These are phyloP conservation scores for Amblyraja radiata DNA, from an alignment of 2,797 vertebrate species.

Conservation along the genomic window DNA sequence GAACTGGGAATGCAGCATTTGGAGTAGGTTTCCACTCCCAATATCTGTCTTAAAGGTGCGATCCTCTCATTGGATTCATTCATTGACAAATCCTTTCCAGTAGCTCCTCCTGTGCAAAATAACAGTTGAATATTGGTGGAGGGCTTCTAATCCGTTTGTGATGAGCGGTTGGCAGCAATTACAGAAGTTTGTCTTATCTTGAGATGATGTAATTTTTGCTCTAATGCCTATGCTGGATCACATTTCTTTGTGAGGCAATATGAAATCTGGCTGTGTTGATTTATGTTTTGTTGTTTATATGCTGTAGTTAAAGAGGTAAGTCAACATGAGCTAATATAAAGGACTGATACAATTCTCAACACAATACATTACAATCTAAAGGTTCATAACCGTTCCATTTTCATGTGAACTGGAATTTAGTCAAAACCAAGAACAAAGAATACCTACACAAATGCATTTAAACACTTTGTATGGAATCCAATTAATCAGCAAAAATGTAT, in stretches of 20 bases:
- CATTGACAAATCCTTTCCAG: not conserved
- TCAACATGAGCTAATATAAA: not conserved
- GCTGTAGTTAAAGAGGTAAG: not conserved
- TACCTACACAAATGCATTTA: not conserved
- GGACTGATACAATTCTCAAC: not conserved
- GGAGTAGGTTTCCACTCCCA: not conserved
- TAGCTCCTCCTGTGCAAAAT: not conserved
- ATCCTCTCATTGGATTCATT: not conserved
- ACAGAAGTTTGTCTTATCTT: not conserved
- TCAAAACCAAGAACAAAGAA: not conserved
- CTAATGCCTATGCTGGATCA: not conserved
- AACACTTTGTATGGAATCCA: not conserved
- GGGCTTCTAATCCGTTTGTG: not conserved
- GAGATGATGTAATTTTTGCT: not conserved
- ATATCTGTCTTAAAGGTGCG: not conserved
- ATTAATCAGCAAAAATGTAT: not conserved
- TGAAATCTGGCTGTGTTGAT: not conserved
- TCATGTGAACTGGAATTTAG: not conserved
- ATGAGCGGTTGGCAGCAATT: not conserved
- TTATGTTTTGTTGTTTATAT: not conserved
- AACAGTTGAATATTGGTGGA: not conserved
- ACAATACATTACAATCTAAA: not conserved
- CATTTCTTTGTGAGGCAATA: not conserved
- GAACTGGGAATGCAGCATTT: not conserved
- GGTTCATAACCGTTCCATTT: not conserved